Evolutionary conservation across 2,888 invertebrate genomes (phyloP), one percentile per base, ranked within the genome.

Genomic region (Dendrolimus houi): DNA sequence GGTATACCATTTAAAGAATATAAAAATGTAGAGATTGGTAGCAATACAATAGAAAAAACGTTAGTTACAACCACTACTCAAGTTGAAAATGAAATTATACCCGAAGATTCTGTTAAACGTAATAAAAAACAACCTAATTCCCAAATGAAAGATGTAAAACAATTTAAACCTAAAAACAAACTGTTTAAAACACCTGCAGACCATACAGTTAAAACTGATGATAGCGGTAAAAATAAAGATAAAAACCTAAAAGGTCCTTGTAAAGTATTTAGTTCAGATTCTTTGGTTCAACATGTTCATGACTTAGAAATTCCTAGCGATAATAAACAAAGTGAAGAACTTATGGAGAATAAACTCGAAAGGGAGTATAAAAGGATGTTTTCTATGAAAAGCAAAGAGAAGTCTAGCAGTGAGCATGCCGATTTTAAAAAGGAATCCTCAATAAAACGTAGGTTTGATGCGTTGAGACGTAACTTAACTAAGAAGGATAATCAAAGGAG

Each of bases 331-430:
- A 79, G 75, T 52, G 59, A 75, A 47, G 77, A 83, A 65, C 69
- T 72, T 9, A 83, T 81, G 71, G 84, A 85, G 63, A 85, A 85
- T 62, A 82, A 84, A 66, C 62, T 87, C 9, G 85, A 87, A 66
- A 73, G 71, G 57, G 85, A 85, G 60, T 84, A 84, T 53, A 73
- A 81, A 62, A 82, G 73, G 57, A 77, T 85, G 62, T 85, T 85
- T 63, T 59, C 70, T 12, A 62, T 67, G 0, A 76, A 73, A 58
- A 67, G 69, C 6, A 77, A 72, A 63, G 72, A 78, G 6, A 69
- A 67, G 14, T 78, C 70, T 58, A 42, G 68, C 1, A 72, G 60
- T 55, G 57, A 61, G 40, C 58, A 70, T 3, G 64, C 68, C 12
- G 73, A 75, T 42, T 63, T 74, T 10, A 83, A 83, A 64, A 84